phyloP scores from a whole-genome alignment of 2,888 invertebrate species.

The Chironomus riparius region DNA sequence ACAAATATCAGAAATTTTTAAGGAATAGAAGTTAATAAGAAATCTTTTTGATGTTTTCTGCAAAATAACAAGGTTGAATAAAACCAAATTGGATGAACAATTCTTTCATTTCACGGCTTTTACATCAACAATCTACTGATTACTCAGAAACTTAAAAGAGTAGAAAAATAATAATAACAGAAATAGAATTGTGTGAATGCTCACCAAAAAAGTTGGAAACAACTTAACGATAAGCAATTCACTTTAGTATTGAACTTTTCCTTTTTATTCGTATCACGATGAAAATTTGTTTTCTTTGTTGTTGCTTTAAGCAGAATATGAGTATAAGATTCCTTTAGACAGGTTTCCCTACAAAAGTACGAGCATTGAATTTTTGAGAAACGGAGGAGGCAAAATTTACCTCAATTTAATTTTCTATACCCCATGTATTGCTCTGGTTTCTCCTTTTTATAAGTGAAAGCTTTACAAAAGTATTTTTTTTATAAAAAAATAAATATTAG shows the following conservation, averaged over 20 bases:
- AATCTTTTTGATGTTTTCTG: too few relatives aligned
- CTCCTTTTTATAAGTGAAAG: neutral
- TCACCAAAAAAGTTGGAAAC: neutral
- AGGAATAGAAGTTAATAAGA: too few relatives aligned
- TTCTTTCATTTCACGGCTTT: too few relatives aligned
- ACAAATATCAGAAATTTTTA: too few relatives aligned
- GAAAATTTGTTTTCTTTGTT: neutral
- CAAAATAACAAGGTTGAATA: too few relatives aligned
- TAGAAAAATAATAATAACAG: too few relatives aligned
- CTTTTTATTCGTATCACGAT: neutral
- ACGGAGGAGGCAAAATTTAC: constrained; percentile 6
- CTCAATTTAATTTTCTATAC: constrained; percentile 17
- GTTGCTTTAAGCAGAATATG: neutral
- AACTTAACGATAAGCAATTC: neutral
- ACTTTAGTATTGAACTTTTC: neutral
- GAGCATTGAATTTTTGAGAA: neutral
- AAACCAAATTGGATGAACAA: too few relatives aligned
- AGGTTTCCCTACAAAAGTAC: neutral
- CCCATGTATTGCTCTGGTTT: neutral
- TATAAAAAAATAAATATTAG: too few relatives aligned
- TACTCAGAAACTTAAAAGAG: too few relatives aligned
- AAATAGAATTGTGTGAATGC: too few relatives aligned
- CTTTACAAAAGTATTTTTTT: neutral
- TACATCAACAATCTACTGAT: too few relatives aligned
- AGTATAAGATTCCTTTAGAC: too few relatives aligned